Percentiles rank a stretch among this genome's conserved stretches.
Conservation (phyloP, 2,113 vertebrate species). For the Corythornis vintsioides region DNA sequence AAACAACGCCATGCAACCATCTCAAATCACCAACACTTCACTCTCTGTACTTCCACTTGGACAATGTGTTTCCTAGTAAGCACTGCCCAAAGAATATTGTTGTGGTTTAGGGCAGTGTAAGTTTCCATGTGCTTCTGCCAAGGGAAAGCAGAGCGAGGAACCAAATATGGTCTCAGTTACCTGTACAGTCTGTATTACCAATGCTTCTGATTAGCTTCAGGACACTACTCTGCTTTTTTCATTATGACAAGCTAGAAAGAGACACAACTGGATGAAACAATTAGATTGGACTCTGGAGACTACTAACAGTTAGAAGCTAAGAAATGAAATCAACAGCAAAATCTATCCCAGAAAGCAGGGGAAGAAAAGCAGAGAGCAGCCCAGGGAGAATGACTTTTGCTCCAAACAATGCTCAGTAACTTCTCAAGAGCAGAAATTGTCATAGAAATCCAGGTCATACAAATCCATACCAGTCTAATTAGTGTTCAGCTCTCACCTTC, state of each 20-base stretch:
- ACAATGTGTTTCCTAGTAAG: background rate
- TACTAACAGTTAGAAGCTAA: background rate
- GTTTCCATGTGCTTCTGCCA: background rate
- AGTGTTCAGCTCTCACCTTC: background rate
- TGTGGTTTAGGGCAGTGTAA: background rate
- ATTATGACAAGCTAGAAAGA: background rate
- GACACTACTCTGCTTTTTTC: background rate
- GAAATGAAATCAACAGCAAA: slow-evolving; percentile 31
- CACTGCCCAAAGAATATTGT: background rate
- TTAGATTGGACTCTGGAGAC: background rate
- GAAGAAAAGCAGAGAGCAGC: slow-evolving; percentile 12
- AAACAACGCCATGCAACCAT: background rate
- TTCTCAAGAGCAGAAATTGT: slow-evolving; percentile 2
- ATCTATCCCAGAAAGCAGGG: background rate
- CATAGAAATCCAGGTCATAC: slow-evolving; percentile 11
- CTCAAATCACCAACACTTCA: background rate
- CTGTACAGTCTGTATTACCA: background rate
- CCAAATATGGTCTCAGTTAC: background rate
- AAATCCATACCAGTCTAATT: background rate
- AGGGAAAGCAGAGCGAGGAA: background rate
- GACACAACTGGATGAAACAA: background rate
- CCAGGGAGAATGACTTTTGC: background rate
- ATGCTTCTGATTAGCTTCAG: background rate
- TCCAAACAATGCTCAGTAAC: background rate
- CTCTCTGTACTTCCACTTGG: background rate